These are phyloP conservation scores for Argentina silus DNA, from an alignment of 2,797 vertebrate species.

Conservation along the genomic window DNA sequence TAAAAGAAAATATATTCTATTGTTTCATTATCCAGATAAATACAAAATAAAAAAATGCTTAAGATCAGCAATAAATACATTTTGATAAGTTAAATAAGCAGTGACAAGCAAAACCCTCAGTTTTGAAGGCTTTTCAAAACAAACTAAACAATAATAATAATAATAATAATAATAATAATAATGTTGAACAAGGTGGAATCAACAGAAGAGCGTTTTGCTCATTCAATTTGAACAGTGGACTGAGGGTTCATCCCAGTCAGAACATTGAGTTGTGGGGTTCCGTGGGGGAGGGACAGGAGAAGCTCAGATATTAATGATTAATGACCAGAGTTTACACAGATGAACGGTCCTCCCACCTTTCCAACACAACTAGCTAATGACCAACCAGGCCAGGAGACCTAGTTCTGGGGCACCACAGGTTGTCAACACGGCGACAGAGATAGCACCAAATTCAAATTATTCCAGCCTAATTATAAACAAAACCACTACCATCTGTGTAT, in stretches of 20 bases:
- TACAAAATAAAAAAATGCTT: slow-evolving; percentile 90
- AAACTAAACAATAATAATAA: slow-evolving; percentile 56
- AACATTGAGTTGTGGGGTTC: slow-evolving; percentile 7
- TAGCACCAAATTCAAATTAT: slow-evolving; percentile 77
- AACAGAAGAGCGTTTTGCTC: slow-evolving; percentile 73
- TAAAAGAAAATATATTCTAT: slow-evolving; percentile 95
- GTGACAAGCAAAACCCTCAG: slow-evolving; percentile 85
- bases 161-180: slow-evolving; percentile 40
- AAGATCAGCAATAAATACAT: slow-evolving; percentile 95
- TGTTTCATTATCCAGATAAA: slow-evolving; percentile 92
- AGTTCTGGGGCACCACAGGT: slow-evolving; percentile 73
- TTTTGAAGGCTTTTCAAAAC: slow-evolving; percentile 73
- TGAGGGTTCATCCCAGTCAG: slow-evolving; percentile 26
- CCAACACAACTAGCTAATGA: slow-evolving; percentile 27
- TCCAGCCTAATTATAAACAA: slow-evolving; percentile 35
- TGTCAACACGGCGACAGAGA: slow-evolving; percentile 49
- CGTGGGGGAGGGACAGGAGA: not conserved
- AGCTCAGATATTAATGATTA: slow-evolving; percentile 12
- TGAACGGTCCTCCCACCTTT: slow-evolving; percentile 12
- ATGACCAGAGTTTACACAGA: slow-evolving; percentile 20
- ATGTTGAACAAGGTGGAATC: slow-evolving; percentile 41
- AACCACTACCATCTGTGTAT: not conserved
- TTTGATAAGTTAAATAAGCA: slow-evolving; percentile 96
- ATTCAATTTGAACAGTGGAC: slow-evolving; percentile 81
- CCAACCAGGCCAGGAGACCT: slow-evolving; percentile 21